phyloP scores from a whole-genome alignment of 2,113 vertebrate genomes.

The rabbit (Oryctolagus cuniculus) region DNA sequence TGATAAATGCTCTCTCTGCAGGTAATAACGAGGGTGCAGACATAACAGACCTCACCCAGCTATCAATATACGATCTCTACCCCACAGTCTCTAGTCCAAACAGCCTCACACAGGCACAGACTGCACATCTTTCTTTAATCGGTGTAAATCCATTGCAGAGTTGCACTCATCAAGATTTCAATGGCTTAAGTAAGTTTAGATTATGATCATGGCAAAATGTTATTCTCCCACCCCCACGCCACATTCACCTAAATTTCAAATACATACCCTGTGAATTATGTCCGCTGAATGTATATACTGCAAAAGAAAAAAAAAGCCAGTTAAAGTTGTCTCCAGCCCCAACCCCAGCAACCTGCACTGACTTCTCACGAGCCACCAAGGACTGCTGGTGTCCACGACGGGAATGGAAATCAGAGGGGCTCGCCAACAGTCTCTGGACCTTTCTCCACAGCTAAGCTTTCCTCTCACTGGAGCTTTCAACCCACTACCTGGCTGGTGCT shows the following conservation, averaged over 20 bases:
- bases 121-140: not conserved
- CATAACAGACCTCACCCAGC: not conserved
- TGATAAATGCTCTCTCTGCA: not conserved
- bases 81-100: not conserved
- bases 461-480: not conserved
- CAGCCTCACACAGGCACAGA: not conserved
- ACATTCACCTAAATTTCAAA: not conserved
- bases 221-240: not conserved
- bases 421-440: not conserved
- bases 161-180: not conserved
- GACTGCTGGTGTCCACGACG: not conserved
- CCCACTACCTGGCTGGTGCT: not conserved
- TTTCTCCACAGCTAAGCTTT: not conserved
- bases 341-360: not conserved
- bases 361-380: not conserved
- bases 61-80: not conserved
- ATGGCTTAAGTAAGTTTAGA: not conserved
- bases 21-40: not conserved
- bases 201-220: not conserved
- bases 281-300: conserved; percentile 99
- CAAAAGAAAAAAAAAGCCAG: conserved; percentile 68
- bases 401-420: not conserved
- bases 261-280: conserved; percentile 99
- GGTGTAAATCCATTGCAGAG: not conserved
- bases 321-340: conserved; percentile 37